A percentile compares a stretch with the other conserved stretches of the same genome.
Evolutionary conservation across 2,113 vertebrate species (phyloP).

Genomic region (Platichthys stellatus): DNA sequence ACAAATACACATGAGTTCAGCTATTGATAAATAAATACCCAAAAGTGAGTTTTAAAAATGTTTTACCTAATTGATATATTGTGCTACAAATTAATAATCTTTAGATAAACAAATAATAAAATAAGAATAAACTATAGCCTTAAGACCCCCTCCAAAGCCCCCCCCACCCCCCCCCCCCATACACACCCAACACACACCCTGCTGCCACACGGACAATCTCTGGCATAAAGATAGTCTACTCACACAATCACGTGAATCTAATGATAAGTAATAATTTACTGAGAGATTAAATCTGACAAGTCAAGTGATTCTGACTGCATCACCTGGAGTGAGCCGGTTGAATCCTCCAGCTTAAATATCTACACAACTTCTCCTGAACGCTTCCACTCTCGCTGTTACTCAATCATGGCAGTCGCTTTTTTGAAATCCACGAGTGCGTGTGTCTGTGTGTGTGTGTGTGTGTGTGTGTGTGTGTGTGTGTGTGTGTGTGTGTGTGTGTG

Average conservation of each 20-base stretch:
- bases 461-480: slow-evolving; percentile 14
- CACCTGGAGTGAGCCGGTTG: too few species aligned
- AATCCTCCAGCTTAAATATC: too few species aligned
- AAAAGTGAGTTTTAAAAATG: too few species aligned
- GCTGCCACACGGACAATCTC: neutral
- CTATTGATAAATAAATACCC: too few species aligned
- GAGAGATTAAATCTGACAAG: too few species aligned
- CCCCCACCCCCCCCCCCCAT: neutral
- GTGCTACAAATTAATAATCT: neutral
- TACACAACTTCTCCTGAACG: neutral
- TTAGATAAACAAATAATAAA: neutral
- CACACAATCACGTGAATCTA: neutral
- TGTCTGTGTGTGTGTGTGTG: slow-evolving; percentile 18
- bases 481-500: neutral
- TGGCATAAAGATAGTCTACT: neutral
- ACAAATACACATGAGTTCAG: neutral
- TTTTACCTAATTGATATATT: neutral
- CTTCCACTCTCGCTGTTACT: neutral
- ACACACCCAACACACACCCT: too few species aligned
- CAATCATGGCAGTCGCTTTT: slow-evolving; percentile 44
- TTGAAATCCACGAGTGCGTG: slow-evolving; percentile 48
- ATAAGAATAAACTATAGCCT: neutral
- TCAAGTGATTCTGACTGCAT: too few species aligned
- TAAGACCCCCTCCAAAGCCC: too few species aligned
- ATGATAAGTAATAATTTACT: too few species aligned